Conservation (phyloP, 2,797 vertebrate species). For the Sebastolobus altivelis region DNA sequence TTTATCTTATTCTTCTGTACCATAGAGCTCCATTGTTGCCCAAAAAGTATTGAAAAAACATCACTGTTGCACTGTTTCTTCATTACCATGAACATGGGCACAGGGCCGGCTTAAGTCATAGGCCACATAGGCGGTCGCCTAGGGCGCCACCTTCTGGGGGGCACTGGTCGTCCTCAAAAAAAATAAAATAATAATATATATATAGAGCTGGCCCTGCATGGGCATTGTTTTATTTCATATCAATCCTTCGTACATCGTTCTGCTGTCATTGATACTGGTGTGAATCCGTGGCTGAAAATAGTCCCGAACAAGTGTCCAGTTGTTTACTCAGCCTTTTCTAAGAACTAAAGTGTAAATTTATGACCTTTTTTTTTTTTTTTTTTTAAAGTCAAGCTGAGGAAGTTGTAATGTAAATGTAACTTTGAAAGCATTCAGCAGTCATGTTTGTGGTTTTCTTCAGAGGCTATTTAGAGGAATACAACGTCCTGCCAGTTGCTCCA, state of each 20-base stretch:
- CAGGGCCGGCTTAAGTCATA: too few relatives aligned
- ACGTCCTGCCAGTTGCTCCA: conserved; percentile 38
- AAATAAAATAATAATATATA: too few relatives aligned
- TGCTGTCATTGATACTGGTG: conserved; percentile 3
- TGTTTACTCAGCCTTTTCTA: conserved; percentile 1
- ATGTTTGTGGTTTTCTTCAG: conserved; percentile 8
- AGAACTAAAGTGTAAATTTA: neutral
- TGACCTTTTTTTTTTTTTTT: too few relatives aligned
- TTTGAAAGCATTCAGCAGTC: neutral
- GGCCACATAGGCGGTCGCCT: too few relatives aligned
- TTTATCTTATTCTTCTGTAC: neutral
- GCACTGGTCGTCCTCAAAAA: too few relatives aligned
- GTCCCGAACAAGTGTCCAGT: neutral
- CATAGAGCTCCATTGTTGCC: neutral
- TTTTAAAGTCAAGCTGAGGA: too few relatives aligned
- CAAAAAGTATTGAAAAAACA: neutral
- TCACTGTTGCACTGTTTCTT: neutral
- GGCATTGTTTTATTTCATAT: conserved; percentile 5
- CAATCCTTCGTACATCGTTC: neutral
- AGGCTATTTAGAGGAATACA: conserved; percentile 25
- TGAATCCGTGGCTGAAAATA: conserved; percentile 1
- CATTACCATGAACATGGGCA: neutral
- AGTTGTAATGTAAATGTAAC: neutral
- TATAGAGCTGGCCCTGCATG: neutral
- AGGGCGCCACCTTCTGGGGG: too few relatives aligned